Percentiles rank a stretch among this genome's conserved stretches.
phyloP scores from a whole-genome alignment of 2,888 invertebrate species.

The Troides oblongomaculatus region DNA sequence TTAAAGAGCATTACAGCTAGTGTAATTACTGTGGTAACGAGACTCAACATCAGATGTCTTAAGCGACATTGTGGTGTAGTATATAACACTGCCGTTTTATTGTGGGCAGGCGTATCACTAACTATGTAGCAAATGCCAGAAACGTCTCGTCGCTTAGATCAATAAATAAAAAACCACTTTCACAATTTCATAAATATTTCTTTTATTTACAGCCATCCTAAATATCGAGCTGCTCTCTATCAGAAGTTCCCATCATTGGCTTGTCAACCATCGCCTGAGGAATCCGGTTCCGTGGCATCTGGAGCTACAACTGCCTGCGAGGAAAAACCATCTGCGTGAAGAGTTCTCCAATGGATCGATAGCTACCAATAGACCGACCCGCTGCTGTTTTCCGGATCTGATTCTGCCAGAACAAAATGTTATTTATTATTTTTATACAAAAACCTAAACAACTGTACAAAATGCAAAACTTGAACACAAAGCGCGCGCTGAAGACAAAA shows the following conservation, averaged over 20 bases:
- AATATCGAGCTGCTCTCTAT: slow-evolving; percentile 87
- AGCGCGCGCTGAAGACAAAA: slow-evolving; percentile 65
- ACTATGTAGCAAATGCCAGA: no score
- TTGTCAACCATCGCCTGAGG: slow-evolving; percentile 82
- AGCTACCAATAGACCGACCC: slow-evolving; percentile 32
- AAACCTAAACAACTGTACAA: slow-evolving; percentile 69
- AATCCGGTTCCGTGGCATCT: slow-evolving; percentile 83
- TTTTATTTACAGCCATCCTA: slow-evolving; percentile 83
- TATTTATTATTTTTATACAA: slow-evolving; percentile 74
- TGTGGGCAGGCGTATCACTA: no score
- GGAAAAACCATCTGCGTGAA: slow-evolving; percentile 83
- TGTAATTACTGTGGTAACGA: no score
- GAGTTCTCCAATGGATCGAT: slow-evolving; percentile 22
- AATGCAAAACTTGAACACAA: slow-evolving; percentile 65
- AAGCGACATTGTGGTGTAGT: no score
- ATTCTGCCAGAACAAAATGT: slow-evolving; percentile 64
- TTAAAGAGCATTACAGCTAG: no score
- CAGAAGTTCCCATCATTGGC: slow-evolving; percentile 88
- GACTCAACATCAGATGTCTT: no score
- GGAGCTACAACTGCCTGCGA: slow-evolving; percentile 84
- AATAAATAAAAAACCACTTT: no score
- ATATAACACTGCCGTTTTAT: no score
- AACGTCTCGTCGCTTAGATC: no score
- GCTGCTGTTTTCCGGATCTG: slow-evolving; percentile 48
- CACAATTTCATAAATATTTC: not conserved